These are phyloP conservation scores for Hymenopus coronatus DNA, from an alignment of 2,888 invertebrate genomes.

Conservation along the genomic window DNA sequence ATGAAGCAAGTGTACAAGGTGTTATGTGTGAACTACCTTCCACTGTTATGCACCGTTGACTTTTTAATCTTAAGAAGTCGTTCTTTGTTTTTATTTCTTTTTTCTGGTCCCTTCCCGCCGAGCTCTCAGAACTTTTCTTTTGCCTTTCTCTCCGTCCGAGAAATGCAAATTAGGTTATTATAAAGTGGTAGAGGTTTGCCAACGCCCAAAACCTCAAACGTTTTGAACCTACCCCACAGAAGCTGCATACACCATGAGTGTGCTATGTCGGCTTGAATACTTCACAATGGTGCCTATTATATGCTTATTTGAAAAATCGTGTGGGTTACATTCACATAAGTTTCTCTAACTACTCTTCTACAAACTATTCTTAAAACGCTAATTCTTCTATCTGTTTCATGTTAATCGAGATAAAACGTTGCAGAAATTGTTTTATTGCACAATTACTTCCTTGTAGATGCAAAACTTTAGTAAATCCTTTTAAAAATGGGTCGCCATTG, in stretches of 20 bases:
- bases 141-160: constrained; percentile 7
- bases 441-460: too few relatives aligned
- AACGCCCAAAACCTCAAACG: constrained; percentile 13
- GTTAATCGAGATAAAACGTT: too few relatives aligned
- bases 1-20: not conserved
- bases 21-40: not conserved
- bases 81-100: not conserved
- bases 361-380: too few relatives aligned
- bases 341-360: too few relatives aligned
- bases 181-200: constrained; percentile 17
- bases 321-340: too few relatives aligned
- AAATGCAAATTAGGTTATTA: constrained; percentile 32
- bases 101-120: not conserved
- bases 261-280: not conserved
- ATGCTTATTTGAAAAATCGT: too few relatives aligned
- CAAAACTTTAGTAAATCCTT: too few relatives aligned
- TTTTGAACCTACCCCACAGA: not conserved
- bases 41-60: not conserved
- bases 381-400: too few relatives aligned
- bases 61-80: not conserved
- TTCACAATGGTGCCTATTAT: too few relatives aligned
- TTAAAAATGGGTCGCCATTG: too few relatives aligned
- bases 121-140: not conserved
- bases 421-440: too few relatives aligned
- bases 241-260: not conserved